Conservation (phyloP, 2,888 invertebrate genomes). For the Cosmia trapezina region DNA sequence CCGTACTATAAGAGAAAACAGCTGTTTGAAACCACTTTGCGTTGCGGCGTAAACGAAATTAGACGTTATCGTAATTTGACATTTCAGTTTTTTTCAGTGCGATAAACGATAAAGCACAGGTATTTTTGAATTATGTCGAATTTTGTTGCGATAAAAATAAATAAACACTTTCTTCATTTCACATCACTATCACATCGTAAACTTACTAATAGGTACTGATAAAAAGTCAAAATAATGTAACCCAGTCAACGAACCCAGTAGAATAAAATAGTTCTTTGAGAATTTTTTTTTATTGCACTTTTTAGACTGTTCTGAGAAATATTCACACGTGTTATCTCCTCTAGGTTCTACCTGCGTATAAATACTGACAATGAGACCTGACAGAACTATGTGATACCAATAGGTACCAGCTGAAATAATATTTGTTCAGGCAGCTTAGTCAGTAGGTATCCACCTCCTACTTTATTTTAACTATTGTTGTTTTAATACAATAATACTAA, state of each 20-base stretch:
- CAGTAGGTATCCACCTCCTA: conserved; percentile 4
- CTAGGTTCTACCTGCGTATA: conserved; percentile 6
- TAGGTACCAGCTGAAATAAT: conserved; percentile 48
- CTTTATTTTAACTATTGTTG: conserved; percentile 26
- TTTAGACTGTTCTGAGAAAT: neutral
- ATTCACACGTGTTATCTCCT: conserved; percentile 25
- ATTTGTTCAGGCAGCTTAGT: conserved; percentile 29
- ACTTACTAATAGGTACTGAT: conserved; percentile 12
- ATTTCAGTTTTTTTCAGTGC: conserved; percentile 44
- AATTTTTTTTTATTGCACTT: neutral
- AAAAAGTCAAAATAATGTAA: neutral
- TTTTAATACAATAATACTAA: conserved; percentile 24
- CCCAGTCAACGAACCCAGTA: neutral
- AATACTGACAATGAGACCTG: conserved; percentile 31
- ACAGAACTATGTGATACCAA: conserved; percentile 14
- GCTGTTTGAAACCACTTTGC: conserved; percentile 69
- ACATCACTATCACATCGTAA: conserved; percentile 17
- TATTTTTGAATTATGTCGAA: conserved; percentile 37
- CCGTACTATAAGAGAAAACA: conserved; percentile 82
- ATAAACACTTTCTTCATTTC: conserved; percentile 8
- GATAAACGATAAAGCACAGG: conserved; percentile 24
- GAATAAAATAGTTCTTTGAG: neutral
- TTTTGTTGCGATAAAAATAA: conserved; percentile 1
- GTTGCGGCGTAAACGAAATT: conserved; percentile 45
- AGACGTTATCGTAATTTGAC: conserved; percentile 54